These are phyloP conservation scores for Siphlonurus alternatus DNA, from an alignment of 2,888 invertebrate genomes.

Conservation along the genomic window DNA sequence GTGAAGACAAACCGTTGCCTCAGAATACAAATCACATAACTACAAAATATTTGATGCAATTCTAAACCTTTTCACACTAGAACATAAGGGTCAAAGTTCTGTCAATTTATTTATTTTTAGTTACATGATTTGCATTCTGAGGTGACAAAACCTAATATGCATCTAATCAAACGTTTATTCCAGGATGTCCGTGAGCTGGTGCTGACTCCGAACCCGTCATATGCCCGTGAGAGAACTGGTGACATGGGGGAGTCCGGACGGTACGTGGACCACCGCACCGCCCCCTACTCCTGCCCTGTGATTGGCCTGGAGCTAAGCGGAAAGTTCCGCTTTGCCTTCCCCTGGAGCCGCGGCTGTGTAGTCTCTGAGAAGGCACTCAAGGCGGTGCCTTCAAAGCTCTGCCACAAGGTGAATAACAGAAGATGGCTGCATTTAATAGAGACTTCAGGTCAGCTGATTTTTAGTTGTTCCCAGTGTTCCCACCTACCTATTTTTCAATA, in stretches of 20 bases:
- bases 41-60: too few species aligned
- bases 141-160: too few species aligned
- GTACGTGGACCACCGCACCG: constrained; percentile 50
- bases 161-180: too few species aligned
- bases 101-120: too few species aligned
- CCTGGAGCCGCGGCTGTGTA: constrained; percentile 94
- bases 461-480: too few species aligned
- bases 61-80: too few species aligned
- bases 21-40: too few species aligned
- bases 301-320: constrained; percentile 93
- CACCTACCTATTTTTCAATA: constrained; percentile 9
- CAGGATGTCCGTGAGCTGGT: constrained; percentile 77
- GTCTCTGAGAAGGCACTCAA: constrained; percentile 89
- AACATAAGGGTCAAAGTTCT: too few species aligned
- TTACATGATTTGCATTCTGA: too few species aligned
- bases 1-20: too few species aligned
- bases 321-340: constrained; percentile 65
- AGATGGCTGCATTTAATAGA: too few species aligned
- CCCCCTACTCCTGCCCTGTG: constrained; percentile 87
- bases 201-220: constrained; percentile 72
- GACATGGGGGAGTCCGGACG: constrained; percentile 58
- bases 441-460: too few species aligned
- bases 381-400: constrained; percentile 57
- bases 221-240: constrained; percentile 33
- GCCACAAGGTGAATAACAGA: constrained; percentile 40